Conservation (phyloP, 1,140 invertebrate species). For the Pseudoatta argentina region DNA sequence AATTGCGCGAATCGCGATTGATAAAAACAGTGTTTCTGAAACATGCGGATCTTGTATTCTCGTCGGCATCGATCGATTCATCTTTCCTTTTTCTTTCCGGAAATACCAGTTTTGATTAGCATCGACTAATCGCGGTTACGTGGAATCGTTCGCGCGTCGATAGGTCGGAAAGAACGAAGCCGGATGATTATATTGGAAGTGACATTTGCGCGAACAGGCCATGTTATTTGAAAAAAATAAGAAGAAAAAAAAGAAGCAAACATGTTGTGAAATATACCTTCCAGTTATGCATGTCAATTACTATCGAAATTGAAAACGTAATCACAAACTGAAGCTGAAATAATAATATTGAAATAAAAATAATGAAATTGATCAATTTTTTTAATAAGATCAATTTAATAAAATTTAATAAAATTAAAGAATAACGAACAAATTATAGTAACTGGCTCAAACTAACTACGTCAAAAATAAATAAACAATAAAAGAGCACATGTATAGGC, state of each 20-base stretch:
- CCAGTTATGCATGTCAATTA: no score
- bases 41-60: not conserved
- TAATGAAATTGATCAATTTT: no score
- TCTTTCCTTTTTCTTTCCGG: conserved; percentile 20
- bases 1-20: conserved; percentile 8
- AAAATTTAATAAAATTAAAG: no score
- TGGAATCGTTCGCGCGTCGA: conserved; percentile 16
- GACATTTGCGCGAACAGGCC: conserved; percentile 16
- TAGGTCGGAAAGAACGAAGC: conserved; percentile 20
- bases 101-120: conserved; percentile 42
- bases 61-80: not conserved
- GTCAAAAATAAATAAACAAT: no score
- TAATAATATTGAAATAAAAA: no score
- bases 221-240: not conserved
- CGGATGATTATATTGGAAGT: not conserved
- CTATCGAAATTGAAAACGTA: no score
- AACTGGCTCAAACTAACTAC: no score
- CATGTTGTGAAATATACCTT: no score
- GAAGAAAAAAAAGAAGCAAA: not conserved
- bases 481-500: no score
- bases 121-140: conserved; percentile 27
- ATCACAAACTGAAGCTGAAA: no score
- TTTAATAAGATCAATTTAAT: no score
- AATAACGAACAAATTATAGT: no score
- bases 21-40: not conserved